phyloP scores from a whole-genome alignment of 92 coral and sea anemone species.

The Galaxea fascicularis region DNA sequence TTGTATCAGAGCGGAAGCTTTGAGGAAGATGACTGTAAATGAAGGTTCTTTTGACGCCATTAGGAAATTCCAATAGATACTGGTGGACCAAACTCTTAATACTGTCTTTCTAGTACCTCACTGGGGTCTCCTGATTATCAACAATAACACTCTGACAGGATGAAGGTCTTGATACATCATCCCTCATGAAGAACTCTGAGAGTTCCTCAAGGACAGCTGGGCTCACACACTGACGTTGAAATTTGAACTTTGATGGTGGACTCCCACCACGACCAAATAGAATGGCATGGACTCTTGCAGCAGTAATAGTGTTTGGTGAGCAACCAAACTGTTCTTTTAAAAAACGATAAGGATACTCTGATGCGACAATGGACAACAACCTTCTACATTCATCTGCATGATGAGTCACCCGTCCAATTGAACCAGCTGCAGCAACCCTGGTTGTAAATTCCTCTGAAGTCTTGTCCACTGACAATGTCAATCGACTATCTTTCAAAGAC shows the following conservation, averaged over 20 bases:
- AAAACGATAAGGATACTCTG: conserved; percentile 33
- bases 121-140: conserved; percentile 38
- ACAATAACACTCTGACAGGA: conserved; percentile 43
- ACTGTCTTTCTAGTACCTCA: conserved; percentile 50
- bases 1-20: conserved; percentile 19
- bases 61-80: conserved; percentile 45
- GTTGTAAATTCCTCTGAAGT: conserved; percentile 28
- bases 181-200: conserved; percentile 45
- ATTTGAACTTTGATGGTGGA: conserved; percentile 45
- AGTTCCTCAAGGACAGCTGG: conserved; percentile 31
- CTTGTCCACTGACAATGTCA: neutral
- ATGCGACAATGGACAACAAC: conserved; percentile 50
- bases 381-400: conserved; percentile 52
- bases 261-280: conserved; percentile 66
- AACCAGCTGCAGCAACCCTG: conserved; percentile 43
- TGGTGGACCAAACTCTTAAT: conserved; percentile 49
- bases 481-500: conserved; percentile 8
- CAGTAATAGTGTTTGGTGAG: conserved; percentile 60
- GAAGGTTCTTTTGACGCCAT: conserved; percentile 45
- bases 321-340: conserved; percentile 54
- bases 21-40: conserved; percentile 45
- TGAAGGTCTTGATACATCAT: conserved; percentile 56
- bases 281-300: conserved; percentile 53
- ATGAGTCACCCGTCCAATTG: conserved; percentile 16
- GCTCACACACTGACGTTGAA: conserved; percentile 41